phyloP scores from a whole-genome alignment of 2,888 invertebrate species.

The Notodonta ziczac region DNA sequence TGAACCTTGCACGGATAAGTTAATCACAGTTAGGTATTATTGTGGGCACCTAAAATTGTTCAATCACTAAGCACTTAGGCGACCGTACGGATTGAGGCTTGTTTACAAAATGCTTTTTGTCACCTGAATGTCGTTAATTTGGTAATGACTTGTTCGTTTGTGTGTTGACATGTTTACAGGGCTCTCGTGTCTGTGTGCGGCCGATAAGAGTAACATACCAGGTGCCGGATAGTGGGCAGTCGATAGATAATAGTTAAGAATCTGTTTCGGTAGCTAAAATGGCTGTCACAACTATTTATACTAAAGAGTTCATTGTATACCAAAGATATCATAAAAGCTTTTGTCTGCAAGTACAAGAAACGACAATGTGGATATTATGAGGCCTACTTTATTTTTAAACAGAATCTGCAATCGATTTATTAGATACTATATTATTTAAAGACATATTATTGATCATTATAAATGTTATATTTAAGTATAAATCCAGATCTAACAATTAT shows the following conservation, averaged over 20 bases:
- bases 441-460: too few relatives aligned
- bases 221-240: slow-evolving; percentile 72
- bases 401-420: background rate
- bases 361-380: background rate
- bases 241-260: slow-evolving; percentile 71
- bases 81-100: slow-evolving; percentile 70
- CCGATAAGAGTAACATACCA: slow-evolving; percentile 78
- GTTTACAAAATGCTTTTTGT: slow-evolving; percentile 82
- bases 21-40: slow-evolving; percentile 29
- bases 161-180: slow-evolving; percentile 66
- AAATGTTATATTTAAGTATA: too few relatives aligned
- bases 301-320: slow-evolving; percentile 17
- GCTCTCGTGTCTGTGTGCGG: slow-evolving; percentile 65
- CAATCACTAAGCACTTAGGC: slow-evolving; percentile 58
- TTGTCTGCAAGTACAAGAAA: background rate
- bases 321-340: background rate
- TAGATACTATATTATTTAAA: too few relatives aligned
- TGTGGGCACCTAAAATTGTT: slow-evolving; percentile 21
- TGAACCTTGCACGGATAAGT: slow-evolving; percentile 8
- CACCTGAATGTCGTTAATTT: slow-evolving; percentile 81
- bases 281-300: slow-evolving; percentile 64
- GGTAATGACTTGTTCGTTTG: slow-evolving; percentile 76
- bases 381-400: background rate
- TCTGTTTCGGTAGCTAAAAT: slow-evolving; percentile 78
- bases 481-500: too few relatives aligned